These are phyloP conservation scores for Reticulitermes speratus DNA, from an alignment of 1,140 invertebrate species.

Conservation along the genomic window DNA sequence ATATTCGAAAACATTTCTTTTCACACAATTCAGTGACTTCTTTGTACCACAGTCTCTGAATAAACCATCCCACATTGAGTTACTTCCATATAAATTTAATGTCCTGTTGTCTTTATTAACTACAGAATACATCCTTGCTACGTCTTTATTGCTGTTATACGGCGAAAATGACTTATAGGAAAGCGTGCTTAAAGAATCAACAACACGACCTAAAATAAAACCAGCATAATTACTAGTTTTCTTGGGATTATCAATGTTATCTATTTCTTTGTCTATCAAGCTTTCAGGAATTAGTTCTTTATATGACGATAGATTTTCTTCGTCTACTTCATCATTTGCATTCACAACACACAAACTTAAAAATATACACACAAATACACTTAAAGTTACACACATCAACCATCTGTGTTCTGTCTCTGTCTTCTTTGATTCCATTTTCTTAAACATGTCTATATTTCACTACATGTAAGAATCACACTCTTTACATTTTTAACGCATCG, in stretches of 20 bases:
- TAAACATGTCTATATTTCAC: too few relatives aligned
- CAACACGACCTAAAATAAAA: neutral
- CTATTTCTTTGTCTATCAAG: neutral
- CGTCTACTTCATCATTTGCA: neutral
- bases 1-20: constrained; percentile 27
- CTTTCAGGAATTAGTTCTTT: neutral
- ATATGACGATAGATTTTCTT: neutral
- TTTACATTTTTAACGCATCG: neutral
- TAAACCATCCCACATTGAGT: constrained; percentile 24
- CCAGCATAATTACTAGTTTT: neutral
- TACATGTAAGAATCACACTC: neutral
- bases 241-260: neutral
- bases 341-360: neutral
- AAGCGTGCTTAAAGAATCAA: neutral
- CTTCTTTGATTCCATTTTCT: neutral
- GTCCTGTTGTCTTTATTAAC: neutral
- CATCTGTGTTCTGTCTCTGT: neutral
- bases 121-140: neutral
- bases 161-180: neutral
- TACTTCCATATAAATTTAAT: neutral
- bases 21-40: constrained; percentile 1
- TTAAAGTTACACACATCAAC: neutral
- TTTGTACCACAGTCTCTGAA: constrained; percentile 1
- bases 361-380: neutral
- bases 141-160: neutral